Conservation (phyloP, 2,797 vertebrate species). For the Pterois miles region DNA sequence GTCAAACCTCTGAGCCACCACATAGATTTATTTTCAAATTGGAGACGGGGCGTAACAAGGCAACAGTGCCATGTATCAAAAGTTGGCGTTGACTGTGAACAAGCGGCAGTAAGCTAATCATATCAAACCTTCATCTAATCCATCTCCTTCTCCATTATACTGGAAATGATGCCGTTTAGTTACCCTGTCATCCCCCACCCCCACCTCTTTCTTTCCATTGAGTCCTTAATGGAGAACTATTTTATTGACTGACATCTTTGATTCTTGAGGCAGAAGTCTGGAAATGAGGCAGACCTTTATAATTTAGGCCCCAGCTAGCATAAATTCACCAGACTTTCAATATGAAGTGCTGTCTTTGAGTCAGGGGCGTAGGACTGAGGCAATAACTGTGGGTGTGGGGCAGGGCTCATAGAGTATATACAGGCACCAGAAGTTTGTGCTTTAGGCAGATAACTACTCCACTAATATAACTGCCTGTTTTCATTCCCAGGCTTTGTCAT, state of each 20-base stretch:
- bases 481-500: no score
- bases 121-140: constrained; percentile 37
- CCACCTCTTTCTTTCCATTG: background rate
- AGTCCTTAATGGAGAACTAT: background rate
- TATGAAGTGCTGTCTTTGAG: constrained; percentile 2
- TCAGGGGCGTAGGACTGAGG: background rate
- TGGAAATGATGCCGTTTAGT: constrained; percentile 17
- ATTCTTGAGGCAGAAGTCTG: background rate
- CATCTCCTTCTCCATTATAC: constrained; percentile 31
- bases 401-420: background rate
- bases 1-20: constrained; percentile 24
- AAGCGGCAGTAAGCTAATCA: constrained; percentile 36
- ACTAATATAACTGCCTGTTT: no score
- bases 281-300: constrained; percentile 10
- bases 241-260: constrained; percentile 14
- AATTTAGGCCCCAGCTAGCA: constrained; percentile 8
- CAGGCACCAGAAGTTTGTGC: background rate
- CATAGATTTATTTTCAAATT: constrained; percentile 44
- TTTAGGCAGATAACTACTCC: background rate
- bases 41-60: constrained; percentile 43
- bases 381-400: background rate
- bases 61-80: constrained; percentile 41
- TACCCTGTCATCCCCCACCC: background rate
- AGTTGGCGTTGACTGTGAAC: constrained; percentile 6
- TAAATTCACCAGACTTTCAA: constrained; percentile 27